phyloP scores from a whole-genome alignment of 1,140 invertebrate genomes.

The Sycophila sp. region DNA sequence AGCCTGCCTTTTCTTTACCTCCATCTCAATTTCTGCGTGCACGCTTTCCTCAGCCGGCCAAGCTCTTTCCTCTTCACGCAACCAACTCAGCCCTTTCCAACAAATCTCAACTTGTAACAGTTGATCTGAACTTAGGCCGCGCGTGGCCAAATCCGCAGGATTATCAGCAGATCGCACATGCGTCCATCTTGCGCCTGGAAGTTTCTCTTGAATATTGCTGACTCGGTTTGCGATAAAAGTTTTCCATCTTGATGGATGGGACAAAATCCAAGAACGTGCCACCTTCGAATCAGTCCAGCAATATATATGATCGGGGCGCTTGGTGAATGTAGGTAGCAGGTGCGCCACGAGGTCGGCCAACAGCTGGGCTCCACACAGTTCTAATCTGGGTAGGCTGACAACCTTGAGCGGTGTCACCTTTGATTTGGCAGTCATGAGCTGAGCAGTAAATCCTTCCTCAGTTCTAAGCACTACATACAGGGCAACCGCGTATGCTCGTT shows the following conservation, averaged over 20 bases:
- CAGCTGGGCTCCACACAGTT: background rate
- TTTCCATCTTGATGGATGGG: background rate
- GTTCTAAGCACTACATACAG: too few relatives aligned
- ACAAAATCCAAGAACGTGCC: background rate
- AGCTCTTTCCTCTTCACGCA: background rate
- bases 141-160: background rate
- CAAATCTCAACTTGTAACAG: background rate
- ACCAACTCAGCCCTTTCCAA: background rate
- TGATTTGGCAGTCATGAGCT: too few relatives aligned
- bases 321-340: background rate
- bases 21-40: too few relatives aligned
- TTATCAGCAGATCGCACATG: background rate
- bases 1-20: too few relatives aligned
- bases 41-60: background rate
- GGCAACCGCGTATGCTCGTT: too few relatives aligned
- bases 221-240: conserved; percentile 17
- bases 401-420: background rate
- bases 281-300: conserved; percentile 15
- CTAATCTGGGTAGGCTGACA: background rate
- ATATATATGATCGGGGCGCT: background rate
- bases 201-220: background rate
- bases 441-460: too few relatives aligned
- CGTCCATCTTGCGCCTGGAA: background rate
- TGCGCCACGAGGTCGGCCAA: background rate
- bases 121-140: background rate